A percentile compares a stretch with the other conserved stretches of the same genome.
These are phyloP conservation scores for Colaptes auratus DNA, from an alignment of 2,113 vertebrate genomes.

Conservation along the genomic window DNA sequence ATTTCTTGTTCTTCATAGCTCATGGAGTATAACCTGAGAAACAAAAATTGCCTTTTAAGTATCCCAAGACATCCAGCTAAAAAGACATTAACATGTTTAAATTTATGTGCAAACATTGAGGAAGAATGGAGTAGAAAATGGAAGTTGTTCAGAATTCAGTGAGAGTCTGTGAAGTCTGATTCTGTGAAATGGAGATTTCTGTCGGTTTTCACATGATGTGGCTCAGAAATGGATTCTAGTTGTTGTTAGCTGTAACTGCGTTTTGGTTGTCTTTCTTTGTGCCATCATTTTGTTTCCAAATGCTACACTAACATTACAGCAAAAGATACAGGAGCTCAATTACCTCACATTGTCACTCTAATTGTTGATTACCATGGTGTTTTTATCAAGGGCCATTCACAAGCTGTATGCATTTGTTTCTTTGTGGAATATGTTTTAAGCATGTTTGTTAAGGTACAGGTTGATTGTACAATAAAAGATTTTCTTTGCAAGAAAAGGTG, in stretches of 20 bases:
- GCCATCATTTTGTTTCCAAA: not conserved
- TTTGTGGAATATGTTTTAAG: not conserved
- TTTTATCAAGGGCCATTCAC: not conserved
- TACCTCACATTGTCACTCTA: not conserved
- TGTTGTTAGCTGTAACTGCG: not conserved
- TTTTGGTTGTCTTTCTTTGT: not conserved
- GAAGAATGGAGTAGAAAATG: not conserved
- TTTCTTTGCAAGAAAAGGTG: not conserved
- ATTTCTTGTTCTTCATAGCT: not conserved
- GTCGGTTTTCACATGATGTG: not conserved
- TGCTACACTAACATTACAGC: not conserved
- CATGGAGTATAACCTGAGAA: not conserved
- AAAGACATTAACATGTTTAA: not conserved
- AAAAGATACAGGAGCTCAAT: not conserved
- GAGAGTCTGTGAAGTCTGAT: rapidly evolving
- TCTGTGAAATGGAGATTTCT: not conserved
- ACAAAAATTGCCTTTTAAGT: not conserved
- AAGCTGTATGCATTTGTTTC: not conserved
- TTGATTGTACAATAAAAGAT: not conserved
- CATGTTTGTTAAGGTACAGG: not conserved
- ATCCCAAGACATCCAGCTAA: not conserved
- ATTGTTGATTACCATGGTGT: not conserved
- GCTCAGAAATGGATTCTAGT: not conserved
- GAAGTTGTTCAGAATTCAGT: not conserved
- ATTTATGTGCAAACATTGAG: not conserved